Evolutionary conservation across 2,113 vertebrate genomes (phyloP).

Genomic region (Protomyctophum bolini): DNA sequence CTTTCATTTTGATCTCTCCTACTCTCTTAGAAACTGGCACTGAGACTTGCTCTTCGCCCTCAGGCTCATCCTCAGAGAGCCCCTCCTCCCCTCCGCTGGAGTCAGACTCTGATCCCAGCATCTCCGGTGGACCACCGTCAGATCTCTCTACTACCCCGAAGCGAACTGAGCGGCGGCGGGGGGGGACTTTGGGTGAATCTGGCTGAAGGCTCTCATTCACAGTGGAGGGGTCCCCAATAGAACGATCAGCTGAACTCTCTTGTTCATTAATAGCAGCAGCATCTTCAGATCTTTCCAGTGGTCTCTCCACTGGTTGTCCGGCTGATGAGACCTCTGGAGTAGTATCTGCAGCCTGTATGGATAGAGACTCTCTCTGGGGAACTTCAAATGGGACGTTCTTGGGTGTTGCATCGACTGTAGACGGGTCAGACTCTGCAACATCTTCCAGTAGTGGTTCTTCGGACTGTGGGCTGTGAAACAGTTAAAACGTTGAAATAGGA

Average conservation of each 20-base stretch:
- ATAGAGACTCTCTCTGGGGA: background rate
- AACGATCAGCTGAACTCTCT: background rate
- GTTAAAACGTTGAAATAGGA: constrained; percentile 1
- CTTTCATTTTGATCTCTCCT: constrained; percentile 18
- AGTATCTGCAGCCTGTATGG: constrained; percentile 13
- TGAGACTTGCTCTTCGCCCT: constrained; percentile 12
- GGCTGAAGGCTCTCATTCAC: background rate
- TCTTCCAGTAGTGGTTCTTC: background rate
- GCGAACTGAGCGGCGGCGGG: constrained; percentile 58
- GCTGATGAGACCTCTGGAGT: constrained; percentile 2
- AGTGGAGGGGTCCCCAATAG: background rate
- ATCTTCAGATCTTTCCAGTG: constrained; percentile 10
- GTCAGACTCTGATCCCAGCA: constrained; percentile 51
- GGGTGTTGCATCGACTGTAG: constrained; percentile 18
- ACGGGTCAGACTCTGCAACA: constrained; percentile 1
- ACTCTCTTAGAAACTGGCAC: constrained; percentile 26
- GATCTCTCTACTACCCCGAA: constrained; percentile 57
- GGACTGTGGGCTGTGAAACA: constrained; percentile 44
- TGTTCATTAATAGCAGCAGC: background rate
- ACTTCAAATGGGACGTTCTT: constrained; percentile 1
- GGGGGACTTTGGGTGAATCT: constrained; percentile 29
- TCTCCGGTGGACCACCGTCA: constrained; percentile 51
- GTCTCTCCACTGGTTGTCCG: constrained; percentile 19
- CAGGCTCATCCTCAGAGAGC: background rate
- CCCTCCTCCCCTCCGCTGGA: constrained; percentile 51